phyloP scores from a whole-genome alignment of 2,113 vertebrate species.

The Tenrec ecaudatus region DNA sequence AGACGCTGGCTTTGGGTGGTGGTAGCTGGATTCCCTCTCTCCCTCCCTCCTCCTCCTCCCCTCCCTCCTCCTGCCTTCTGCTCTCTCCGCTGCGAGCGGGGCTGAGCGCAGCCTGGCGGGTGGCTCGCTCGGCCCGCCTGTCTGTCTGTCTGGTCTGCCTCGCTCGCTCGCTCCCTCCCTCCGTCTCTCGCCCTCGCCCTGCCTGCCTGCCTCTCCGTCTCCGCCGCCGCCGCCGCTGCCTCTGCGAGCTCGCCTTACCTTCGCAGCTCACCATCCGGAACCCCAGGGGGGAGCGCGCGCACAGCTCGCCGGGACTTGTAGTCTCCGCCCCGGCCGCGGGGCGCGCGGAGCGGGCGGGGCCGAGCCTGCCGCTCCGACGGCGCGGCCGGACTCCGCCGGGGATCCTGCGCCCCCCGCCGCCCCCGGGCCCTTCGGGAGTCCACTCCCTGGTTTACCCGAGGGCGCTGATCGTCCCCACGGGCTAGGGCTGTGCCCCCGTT shows the following conservation, averaged over 20 bases:
- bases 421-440: too few relatives aligned
- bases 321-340: constrained; percentile 68
- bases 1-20: constrained; percentile 86
- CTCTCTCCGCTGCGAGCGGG: constrained; percentile 80
- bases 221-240: constrained; percentile 82
- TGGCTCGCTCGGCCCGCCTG: constrained; percentile 80
- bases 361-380: constrained; percentile 61
- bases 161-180: constrained; percentile 67
- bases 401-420: neutral
- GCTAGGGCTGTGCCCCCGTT: neutral
- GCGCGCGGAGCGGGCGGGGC: constrained; percentile 73
- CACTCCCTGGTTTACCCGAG: neutral
- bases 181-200: constrained; percentile 80
- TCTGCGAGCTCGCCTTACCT: constrained; percentile 84
- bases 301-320: constrained; percentile 86
- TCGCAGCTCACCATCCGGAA: constrained; percentile 86
- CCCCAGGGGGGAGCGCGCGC: constrained; percentile 85
- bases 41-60: constrained; percentile 76
- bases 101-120: constrained; percentile 82
- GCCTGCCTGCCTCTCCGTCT: constrained; percentile 81
- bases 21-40: constrained; percentile 82
- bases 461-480: neutral
- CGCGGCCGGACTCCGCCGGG: neutral
- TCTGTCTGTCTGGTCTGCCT: constrained; percentile 81
- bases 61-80: constrained; percentile 83